Evolutionary conservation across 2,888 invertebrate species (phyloP), one percentile per base, ranked within the genome.

Genomic region (Horisme vitalbata): DNA sequence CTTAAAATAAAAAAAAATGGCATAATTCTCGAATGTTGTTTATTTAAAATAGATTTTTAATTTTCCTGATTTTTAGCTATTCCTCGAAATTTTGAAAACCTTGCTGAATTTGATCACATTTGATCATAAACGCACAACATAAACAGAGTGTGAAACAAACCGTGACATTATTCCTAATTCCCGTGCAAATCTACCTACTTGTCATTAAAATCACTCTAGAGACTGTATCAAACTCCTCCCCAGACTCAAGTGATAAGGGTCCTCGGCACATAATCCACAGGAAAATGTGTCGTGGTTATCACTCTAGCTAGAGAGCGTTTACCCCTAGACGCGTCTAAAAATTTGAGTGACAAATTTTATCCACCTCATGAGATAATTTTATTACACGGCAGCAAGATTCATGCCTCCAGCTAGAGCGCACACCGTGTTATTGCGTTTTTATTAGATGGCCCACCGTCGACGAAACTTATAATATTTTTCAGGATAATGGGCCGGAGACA

Each of bases 361-460:
- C 73, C 68, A 69, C 61, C 73, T 74, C 76, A 60, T 69, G 77
- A 76, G 75, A 76, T 85, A 86, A 86, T 85, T 83, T 83, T 85
- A 83, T 87, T 85, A 80, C 73, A 58, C 50, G 60, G 63, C 61
- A 69, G 71, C 65, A 68, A 80, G 80, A 83, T 81, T 83, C 75
- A 63, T 69, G 77, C 75, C 77, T 52, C 67, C 58, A 74, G 78
- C 74, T 65, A 61, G 65, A 63, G 61, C 66, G 64, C 69, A 64
- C 69, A 66, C 63, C 72, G 64, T 71, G 74, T 84, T 84, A 85
- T 85, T 85, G 81, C 84, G 68, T 75, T 86, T 87, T 85, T 85
- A 85, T 81, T 82, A 83, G 71, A 63, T 59, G 52, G 61, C 63
- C 68, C 69, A 69, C 59, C 67, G 68, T 55, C 62, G 59, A 56